Conservation (phyloP, 2,113 vertebrate species). For the Rafetus swinhoei region DNA sequence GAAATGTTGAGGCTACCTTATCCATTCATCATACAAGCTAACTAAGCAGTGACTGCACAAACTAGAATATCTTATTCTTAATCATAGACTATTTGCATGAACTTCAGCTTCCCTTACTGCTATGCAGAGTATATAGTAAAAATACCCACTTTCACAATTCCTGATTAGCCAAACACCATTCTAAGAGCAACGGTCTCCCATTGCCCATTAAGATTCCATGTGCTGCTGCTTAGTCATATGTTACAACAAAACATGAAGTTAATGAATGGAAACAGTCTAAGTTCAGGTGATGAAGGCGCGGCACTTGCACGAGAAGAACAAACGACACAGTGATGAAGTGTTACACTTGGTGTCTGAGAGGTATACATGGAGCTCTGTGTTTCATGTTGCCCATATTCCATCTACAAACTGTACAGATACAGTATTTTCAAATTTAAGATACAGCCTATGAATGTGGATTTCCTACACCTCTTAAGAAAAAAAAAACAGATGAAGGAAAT, state of each 20-base stretch:
- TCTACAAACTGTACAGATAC: background rate
- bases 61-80: background rate
- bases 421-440: background rate
- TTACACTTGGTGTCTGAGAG: background rate
- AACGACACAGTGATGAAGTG: background rate
- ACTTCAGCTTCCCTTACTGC: background rate
- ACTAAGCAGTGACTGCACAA: background rate
- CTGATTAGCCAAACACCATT: background rate
- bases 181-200: background rate
- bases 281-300: accelerated
- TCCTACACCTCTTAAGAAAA: background rate
- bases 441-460: background rate
- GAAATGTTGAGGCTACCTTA: accelerated
- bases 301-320: background rate
- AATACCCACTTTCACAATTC: background rate
- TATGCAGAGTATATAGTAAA: background rate
- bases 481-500: background rate
- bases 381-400: background rate
- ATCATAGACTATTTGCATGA: background rate
- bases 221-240: background rate
- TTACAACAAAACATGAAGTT: background rate
- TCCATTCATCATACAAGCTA: accelerated
- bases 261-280: background rate
- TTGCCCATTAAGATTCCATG: background rate
- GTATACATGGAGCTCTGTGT: background rate